Conservation (phyloP, 2,113 vertebrate species). For the Gallinago paraguaiae region DNA sequence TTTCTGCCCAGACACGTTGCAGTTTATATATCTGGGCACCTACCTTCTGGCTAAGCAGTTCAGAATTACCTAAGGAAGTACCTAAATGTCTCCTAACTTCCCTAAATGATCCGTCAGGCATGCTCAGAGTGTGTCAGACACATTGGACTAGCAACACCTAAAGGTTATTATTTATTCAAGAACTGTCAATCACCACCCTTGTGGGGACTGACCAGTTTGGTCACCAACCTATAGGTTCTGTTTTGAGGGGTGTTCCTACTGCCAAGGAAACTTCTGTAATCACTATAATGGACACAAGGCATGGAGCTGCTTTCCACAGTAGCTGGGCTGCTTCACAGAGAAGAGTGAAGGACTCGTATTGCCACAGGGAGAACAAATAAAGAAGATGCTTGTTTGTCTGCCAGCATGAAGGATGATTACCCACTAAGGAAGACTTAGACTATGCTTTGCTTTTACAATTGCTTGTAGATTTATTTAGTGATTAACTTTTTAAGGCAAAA, state of each 20-base stretch:
- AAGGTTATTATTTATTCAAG: neutral
- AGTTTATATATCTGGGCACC: neutral
- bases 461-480: neutral
- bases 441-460: neutral
- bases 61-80: neutral
- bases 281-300: neutral
- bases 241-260: neutral
- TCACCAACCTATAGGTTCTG: neutral
- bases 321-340: neutral
- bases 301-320: neutral
- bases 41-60: neutral
- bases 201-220: neutral
- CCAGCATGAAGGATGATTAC: neutral
- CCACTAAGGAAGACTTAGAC: neutral
- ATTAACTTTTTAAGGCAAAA: neutral
- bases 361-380: neutral
- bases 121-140: neutral
- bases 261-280: neutral
- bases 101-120: neutral
- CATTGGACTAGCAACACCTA: neutral
- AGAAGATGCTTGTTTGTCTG: neutral
- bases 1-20: fast-evolving
- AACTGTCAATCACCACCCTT: neutral
- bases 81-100: neutral
- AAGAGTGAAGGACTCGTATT: neutral